Conservation (phyloP, 2,797 vertebrate genomes). For the Esox masquinongy region DNA sequence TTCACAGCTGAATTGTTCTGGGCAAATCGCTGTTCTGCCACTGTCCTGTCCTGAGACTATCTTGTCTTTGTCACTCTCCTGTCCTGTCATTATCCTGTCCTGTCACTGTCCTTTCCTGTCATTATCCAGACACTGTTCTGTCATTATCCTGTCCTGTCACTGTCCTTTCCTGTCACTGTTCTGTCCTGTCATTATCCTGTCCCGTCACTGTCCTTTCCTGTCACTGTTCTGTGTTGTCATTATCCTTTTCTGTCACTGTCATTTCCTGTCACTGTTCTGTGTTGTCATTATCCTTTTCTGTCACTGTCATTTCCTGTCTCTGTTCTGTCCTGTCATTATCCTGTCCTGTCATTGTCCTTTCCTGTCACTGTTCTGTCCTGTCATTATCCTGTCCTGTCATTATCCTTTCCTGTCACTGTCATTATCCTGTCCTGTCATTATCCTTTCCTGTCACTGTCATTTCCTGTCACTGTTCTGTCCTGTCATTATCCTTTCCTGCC, state of each 20-base stretch:
- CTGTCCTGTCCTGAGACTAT: conserved; percentile 41
- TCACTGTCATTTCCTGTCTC: neutral
- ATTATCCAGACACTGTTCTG: neutral
- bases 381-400: neutral
- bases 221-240: neutral
- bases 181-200: conserved; percentile 8
- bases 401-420: neutral
- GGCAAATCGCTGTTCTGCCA: neutral
- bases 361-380: neutral
- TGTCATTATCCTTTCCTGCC: neutral
- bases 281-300: conserved; percentile 4
- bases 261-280: neutral
- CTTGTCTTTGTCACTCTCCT: conserved; percentile 18
- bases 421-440: neutral
- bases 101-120: neutral
- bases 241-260: neutral
- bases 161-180: neutral
- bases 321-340: conserved; percentile 2
- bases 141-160: neutral
- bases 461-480: neutral
- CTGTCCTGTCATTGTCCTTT: conserved; percentile 20
- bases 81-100: conserved; percentile 52
- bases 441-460: conserved; percentile 21
- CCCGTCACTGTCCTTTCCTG: conserved; percentile 15
- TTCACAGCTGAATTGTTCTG: neutral